Conservation (phyloP, 2,888 invertebrate species). For the Morpho achilles region DNA sequence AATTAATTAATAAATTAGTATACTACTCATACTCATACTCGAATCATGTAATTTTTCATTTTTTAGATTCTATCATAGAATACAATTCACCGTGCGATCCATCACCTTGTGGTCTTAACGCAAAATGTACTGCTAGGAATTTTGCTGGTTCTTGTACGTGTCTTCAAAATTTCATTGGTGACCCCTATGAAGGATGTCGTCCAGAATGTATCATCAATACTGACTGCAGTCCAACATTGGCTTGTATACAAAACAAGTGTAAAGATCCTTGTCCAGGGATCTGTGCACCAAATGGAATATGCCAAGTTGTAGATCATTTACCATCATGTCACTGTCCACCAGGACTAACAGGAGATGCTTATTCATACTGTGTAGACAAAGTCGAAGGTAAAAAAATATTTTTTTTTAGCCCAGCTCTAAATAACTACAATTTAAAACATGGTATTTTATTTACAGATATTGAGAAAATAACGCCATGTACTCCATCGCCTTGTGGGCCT, state of each 20-base stretch:
- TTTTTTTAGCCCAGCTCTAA: not conserved
- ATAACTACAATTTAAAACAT: not conserved
- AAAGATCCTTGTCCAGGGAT: conserved; percentile 88
- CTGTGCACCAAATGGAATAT: conserved; percentile 86
- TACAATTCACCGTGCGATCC: conserved; percentile 81
- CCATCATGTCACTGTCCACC: conserved; percentile 85
- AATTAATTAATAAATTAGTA: too few relatives aligned
- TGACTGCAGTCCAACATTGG: conserved; percentile 85
- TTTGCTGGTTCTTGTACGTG: conserved; percentile 86
- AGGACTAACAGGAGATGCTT: conserved; percentile 85
- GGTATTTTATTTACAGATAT: conserved; percentile 46
- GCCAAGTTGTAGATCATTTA: conserved; percentile 86
- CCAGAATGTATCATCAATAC: conserved; percentile 90
- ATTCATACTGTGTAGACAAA: conserved; percentile 78
- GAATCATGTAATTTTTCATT: not conserved
- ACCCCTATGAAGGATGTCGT: conserved; percentile 82
- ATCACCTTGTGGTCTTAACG: conserved; percentile 84
- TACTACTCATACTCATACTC: too few relatives aligned
- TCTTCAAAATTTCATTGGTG: conserved; percentile 75
- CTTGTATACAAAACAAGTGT: conserved; percentile 88
- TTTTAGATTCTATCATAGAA: conserved; percentile 56
- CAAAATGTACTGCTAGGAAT: conserved; percentile 81
- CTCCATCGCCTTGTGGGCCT: conserved; percentile 89
- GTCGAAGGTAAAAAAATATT: conserved; percentile 48
- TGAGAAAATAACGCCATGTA: conserved; percentile 74